Evolutionary conservation across 1,140 invertebrate genomes (phyloP), one percentile per base, ranked within the genome.

Genomic region (Drosophila bipectinata): DNA sequence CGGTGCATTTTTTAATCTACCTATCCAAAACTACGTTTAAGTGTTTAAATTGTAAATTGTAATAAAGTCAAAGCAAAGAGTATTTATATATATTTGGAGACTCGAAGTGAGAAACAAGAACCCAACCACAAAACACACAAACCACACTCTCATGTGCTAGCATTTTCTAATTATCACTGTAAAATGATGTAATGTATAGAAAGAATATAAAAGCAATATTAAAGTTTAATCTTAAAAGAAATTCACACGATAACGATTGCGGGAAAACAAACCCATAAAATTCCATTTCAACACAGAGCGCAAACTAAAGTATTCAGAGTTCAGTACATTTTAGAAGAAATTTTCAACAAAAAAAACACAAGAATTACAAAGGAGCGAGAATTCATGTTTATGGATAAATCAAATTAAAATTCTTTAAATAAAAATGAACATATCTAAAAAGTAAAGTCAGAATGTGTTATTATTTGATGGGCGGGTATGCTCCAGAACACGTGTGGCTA

Each of bases 361-460:
- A 51, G 57, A 52, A 51, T 32, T 51, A 58, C 41, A 32, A 52
- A 49, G 30, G 24, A 57, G 9, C 73, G 59, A 74, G 80, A 73
- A 77, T 88, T 85, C 72, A 68, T 83, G 79, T 79, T 88, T 83
- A 77, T 79, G 79, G 76, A 79, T 88, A 83, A 89, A 83, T 88
- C 76, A 77, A 75, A 88, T 54, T 79, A 88, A 88, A 88, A 88
- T 64, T 88, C 84, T 88, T 88, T 62, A 79, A 88, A 88, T 88
- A 88, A 88, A 88, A 88, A 62, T 88, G 84, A 88, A 88, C 83
- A 88, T 88, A 88, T 88, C 83, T 89, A 89, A 88, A 88, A 88
- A 79, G 12, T 71, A 82, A 63, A 24, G 4, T 6, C 1, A 10
- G 15, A 30, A 14, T 1, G 4, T 21, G 21, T 49, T 49, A 52